Base-by-base conservation (phyloP, 2,113 vertebrate genomes). In the Bungarus multicinctus region DNA sequence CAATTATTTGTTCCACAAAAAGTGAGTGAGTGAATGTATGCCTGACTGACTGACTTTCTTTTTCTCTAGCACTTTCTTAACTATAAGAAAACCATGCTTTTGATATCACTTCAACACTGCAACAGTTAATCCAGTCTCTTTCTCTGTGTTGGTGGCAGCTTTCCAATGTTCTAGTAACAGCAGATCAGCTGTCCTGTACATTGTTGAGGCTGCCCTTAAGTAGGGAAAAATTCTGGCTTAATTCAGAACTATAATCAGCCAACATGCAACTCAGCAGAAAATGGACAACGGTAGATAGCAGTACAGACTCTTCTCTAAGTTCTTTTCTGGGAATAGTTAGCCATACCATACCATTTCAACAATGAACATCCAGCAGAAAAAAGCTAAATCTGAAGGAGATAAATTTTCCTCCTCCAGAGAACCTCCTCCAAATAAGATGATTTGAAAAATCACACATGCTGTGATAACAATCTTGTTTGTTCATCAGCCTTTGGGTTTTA, bases 171-270 rank as follows among this genome's bases (percentile, higher is more conserved):
- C 92, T 94, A 93, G 91, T 87, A 92, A 93, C 64, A 89, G 0
- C 0, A 47, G 74, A 81, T 87, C n/a, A 87, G 53, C 64, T 93
- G 57, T 90, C 91, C 81, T 53, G 54, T 88, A 90, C 55, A 85
- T 74, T 92, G 57, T 25, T 34, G 64, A 12, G 94, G 88, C 91
- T 60, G 92, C 86, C 92, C 91, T 25, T 87, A 23, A 0, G 39
- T 27, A 89, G 89, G 92, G 88, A 50, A 93, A 50, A 95, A 95
- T 89, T 89, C 89, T 54, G 87, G 89, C 55, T 90, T 95, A 94
- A 89, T 92, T 90, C 64, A 3, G 45, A 55, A 94, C 90, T 92
- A 94, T 30, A 0, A 45, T 89, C 47, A 94, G 81, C 52, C 86
- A 90, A 86, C 27, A 39, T 87, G 89, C 85, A 93, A 90, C 91